These are phyloP conservation scores for Scaptomyza parva DNA, from an alignment of 2,888 invertebrate species.

Conservation along the genomic window DNA sequence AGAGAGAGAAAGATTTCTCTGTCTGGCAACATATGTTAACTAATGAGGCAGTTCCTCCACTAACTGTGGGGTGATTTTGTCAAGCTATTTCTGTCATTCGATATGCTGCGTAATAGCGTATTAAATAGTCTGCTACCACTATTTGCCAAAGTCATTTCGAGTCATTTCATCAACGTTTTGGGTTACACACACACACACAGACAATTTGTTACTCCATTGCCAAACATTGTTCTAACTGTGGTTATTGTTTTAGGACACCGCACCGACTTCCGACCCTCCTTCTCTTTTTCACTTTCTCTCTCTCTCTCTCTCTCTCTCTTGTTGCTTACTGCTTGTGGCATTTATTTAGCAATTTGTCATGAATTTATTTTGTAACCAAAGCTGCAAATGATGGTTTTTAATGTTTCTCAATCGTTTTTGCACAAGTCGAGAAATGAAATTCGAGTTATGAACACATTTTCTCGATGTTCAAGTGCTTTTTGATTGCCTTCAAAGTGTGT, in stretches of 20 bases:
- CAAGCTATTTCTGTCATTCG: constrained; percentile 71
- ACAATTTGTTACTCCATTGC: constrained; percentile 48
- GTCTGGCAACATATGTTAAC: constrained; percentile 82
- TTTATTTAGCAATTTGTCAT: constrained; percentile 80
- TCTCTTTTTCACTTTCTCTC: background rate
- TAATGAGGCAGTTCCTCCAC: constrained; percentile 76
- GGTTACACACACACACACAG: constrained; percentile 59
- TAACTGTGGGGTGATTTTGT: constrained; percentile 37
- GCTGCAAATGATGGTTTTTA: constrained; percentile 76
- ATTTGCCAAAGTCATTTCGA: constrained; percentile 73
- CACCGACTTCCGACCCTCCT: constrained; percentile 1
- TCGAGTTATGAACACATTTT: constrained; percentile 47
- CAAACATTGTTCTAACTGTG: constrained; percentile 35
- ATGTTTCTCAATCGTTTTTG: constrained; percentile 66
- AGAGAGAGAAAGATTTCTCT: background rate
- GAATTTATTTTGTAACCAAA: constrained; percentile 78
- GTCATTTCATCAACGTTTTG: constrained; percentile 61
- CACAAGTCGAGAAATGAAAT: constrained; percentile 57
- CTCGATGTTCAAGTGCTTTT: constrained; percentile 51
- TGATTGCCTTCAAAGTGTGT: constrained; percentile 33
- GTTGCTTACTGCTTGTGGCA: constrained; percentile 28
- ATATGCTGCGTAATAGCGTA: constrained; percentile 82
- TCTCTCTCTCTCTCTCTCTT: background rate
- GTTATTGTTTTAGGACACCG: constrained; percentile 56
- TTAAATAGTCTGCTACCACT: constrained; percentile 79